Evolutionary conservation across 2,888 invertebrate genomes (phyloP).

Genomic region (Portevinia maculata): DNA sequence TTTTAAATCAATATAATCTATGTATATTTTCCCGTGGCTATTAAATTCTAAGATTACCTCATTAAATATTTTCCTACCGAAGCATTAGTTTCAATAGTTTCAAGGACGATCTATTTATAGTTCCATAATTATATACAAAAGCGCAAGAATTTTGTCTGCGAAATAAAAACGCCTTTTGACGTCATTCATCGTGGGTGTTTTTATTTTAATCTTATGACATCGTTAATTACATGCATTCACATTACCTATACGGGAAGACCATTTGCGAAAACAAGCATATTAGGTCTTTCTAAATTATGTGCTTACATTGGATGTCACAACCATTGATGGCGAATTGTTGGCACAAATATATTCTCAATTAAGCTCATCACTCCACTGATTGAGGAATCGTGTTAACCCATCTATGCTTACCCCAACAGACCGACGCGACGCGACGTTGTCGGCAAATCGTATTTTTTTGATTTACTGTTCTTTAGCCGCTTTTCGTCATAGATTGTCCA

Average conservation of each 20-base stretch:
- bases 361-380: constrained; percentile 3
- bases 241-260: not conserved
- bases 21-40: not conserved
- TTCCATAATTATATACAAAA: not conserved
- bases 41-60: not conserved
- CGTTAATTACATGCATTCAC: constrained; percentile 20
- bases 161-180: constrained; percentile 19
- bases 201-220: constrained; percentile 52
- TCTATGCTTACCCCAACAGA: no score
- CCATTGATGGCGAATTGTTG: not conserved
- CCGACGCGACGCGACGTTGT: not conserved
- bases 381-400: not conserved
- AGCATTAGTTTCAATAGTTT: constrained; percentile 5
- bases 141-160: not conserved
- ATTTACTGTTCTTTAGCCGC: constrained; percentile 4
- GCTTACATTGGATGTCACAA: constrained; percentile 2
- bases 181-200: constrained; percentile 34
- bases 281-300: constrained; percentile 9
- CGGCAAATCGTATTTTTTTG: constrained; percentile 1
- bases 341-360: constrained; percentile 6
- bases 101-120: constrained; percentile 8
- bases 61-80: not conserved
- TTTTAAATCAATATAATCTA: no score
- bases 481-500: not conserved
- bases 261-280: constrained; percentile 6